Conservation (phyloP, 2,113 vertebrate genomes). For the Ceyx margarethae region DNA sequence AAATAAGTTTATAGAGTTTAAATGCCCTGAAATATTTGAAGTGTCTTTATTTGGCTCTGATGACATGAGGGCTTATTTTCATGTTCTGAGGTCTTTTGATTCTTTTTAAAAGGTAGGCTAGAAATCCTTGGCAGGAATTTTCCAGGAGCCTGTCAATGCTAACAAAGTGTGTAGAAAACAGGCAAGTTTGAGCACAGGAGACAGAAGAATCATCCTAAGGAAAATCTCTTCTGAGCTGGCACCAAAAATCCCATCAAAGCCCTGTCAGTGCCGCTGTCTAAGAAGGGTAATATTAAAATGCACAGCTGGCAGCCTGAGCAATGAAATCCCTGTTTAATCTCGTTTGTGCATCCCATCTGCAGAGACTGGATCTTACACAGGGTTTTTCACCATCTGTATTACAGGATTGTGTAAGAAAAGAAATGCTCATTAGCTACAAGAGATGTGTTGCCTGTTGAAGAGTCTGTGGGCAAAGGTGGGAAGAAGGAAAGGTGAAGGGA, state of each 20-base stretch:
- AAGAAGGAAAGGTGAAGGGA: neutral
- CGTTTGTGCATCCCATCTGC: neutral
- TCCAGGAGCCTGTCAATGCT: neutral
- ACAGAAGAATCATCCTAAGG: rapidly evolving
- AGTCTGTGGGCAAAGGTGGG: neutral
- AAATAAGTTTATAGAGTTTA: neutral
- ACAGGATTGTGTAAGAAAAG: neutral
- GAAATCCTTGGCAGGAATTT: neutral
- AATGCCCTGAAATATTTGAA: neutral
- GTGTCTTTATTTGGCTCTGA: neutral
- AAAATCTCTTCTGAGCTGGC: neutral
- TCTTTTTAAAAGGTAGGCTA: neutral
- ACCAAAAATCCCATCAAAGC: neutral
- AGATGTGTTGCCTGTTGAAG: rapidly evolving
- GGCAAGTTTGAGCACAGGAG: neutral
- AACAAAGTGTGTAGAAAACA: neutral
- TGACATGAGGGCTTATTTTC: neutral
- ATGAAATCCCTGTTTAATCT: neutral
- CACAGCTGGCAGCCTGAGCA: neutral
- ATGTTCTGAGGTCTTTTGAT: neutral
- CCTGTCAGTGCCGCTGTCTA: neutral
- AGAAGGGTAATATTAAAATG: neutral
- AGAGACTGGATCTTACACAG: neutral
- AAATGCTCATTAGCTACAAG: neutral
- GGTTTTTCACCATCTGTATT: neutral